phyloP scores from a whole-genome alignment of 2,113 vertebrate species.

The Entosphenus tridentatus region DNA sequence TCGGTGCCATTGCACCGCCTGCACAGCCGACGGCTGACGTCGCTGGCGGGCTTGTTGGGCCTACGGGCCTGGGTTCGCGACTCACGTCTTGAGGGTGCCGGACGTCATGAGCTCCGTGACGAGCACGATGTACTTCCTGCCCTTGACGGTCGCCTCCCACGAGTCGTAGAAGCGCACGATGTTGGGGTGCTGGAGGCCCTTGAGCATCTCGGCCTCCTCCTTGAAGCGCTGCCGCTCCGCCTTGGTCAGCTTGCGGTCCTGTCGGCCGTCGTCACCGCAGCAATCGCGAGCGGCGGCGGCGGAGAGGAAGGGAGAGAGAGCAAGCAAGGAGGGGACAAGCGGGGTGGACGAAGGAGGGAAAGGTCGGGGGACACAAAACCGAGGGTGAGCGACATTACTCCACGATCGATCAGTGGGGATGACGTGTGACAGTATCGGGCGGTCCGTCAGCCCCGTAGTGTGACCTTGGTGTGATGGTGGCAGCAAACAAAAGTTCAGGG shows the following conservation, averaged over 20 bases:
- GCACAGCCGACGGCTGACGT: not conserved
- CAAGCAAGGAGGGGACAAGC: too few species aligned
- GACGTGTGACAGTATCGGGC: too few species aligned
- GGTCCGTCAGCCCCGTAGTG: too few species aligned
- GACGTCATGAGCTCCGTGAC: conserved; percentile 98
- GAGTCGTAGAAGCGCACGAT: conserved; percentile 98
- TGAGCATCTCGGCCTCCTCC: conserved; percentile 93
- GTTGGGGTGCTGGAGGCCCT: conserved; percentile 95
- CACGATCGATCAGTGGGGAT: too few species aligned
- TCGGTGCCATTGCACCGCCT: too few species aligned
- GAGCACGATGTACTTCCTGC: conserved; percentile 90
- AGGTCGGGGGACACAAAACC: too few species aligned
- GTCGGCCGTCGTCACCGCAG: not conserved
- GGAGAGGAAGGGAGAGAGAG: too few species aligned
- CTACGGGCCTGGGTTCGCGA: conserved; percentile 11
- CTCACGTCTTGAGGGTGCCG: conserved; percentile 95
- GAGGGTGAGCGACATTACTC: too few species aligned
- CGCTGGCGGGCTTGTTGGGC: conserved; percentile 18
- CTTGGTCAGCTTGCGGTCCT: conserved; percentile 90
- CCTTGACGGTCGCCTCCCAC: conserved; percentile 89
- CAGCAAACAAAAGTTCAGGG: too few species aligned
- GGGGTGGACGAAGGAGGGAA: too few species aligned
- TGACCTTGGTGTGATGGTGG: too few species aligned
- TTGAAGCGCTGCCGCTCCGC: conserved; percentile 91
- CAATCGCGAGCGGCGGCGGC: too few species aligned